These are phyloP conservation scores for Agrypnia vestita DNA, from an alignment of 1,140 invertebrate species.

Conservation along the genomic window DNA sequence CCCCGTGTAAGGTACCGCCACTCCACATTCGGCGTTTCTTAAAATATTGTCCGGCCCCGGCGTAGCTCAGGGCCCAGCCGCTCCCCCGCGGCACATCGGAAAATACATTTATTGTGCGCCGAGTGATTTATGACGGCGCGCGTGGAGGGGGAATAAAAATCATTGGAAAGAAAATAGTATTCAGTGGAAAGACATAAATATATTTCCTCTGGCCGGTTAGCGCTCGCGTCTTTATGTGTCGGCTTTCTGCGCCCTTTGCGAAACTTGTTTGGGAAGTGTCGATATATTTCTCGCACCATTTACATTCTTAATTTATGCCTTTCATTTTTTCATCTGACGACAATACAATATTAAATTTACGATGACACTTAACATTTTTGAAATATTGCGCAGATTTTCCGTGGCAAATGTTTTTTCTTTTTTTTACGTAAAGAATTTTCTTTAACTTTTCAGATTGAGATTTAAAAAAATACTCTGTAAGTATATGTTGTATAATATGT, in stretches of 20 bases:
- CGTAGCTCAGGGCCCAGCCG: conserved; percentile 53
- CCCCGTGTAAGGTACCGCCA: conserved; percentile 27
- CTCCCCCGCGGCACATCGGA: conserved; percentile 56
- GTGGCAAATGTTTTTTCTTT: too few relatives aligned
- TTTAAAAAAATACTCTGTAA: too few relatives aligned
- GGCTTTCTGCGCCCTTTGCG: not conserved
- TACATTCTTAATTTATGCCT: conserved; percentile 28
- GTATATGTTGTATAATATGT: too few relatives aligned
- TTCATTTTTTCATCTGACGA: conserved; percentile 31
- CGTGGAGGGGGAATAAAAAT: conserved; percentile 57
- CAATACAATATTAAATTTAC: conserved; percentile 34
- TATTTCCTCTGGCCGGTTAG: conserved; percentile 59
- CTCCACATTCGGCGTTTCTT: not conserved
- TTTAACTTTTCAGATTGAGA: too few relatives aligned
- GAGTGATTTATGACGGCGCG: conserved; percentile 59
- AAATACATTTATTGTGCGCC: conserved; percentile 62
- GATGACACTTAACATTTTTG: conserved; percentile 9
- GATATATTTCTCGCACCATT: conserved; percentile 45
- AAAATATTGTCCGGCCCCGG: conserved; percentile 11
- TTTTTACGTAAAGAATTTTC: too few relatives aligned
- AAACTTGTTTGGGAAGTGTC: conserved; percentile 54
- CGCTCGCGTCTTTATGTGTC: conserved; percentile 56
- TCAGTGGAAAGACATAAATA: conserved; percentile 61
- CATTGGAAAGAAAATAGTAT: conserved; percentile 62
- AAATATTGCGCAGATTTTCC: not conserved